Evolutionary conservation across 2,888 invertebrate genomes (phyloP), one percentile per base, ranked within the genome.

Genomic region (Ichneumon xanthorius): DNA sequence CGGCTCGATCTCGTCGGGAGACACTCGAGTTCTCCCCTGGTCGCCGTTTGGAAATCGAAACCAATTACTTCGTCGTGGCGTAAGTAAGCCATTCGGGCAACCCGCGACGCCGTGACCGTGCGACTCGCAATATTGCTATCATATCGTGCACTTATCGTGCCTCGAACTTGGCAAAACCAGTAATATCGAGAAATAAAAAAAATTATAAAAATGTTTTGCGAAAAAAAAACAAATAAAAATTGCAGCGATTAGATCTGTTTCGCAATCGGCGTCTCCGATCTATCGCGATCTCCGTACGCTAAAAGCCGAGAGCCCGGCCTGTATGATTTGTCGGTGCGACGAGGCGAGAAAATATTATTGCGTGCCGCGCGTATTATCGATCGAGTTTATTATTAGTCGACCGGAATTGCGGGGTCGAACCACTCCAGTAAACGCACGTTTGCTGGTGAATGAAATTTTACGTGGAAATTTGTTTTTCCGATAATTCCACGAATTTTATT

Each of bases 11-110:
- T 80, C 53, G 33, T 48, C 55, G 40, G 58, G 48, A 75, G 75
- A 75, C 30, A 45, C 72, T 19, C 63, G 77, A 58, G 58, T 26
- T 53, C 53, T 81, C n/a, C 63, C n/a, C 40, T 50, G 65, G 65
- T 77, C 70, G 72, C 63, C 50, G 68, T 86, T 87, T 84, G 83
- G 80, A 87, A 86, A 86, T 86, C 81, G 80, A 84, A 82, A 86
- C 83, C 85, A 85, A 87, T 85, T 85, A 86, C 80, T 78, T 68
- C 55, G 77, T 67, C 80, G 67, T 76, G 65, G 63, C 50, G 71
- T 53, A 84, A 67, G 77, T 81, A 79, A 76, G 72, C 61, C 81
- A 82, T 78, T 71, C 63, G 63, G 77, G 61, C 53, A 71, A 19
- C 26, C 63, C 16, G 37, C 65, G 19, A 37, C 40, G 37, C 9